Conservation (phyloP, 2,888 invertebrate species). For the Dasypolia templi region DNA sequence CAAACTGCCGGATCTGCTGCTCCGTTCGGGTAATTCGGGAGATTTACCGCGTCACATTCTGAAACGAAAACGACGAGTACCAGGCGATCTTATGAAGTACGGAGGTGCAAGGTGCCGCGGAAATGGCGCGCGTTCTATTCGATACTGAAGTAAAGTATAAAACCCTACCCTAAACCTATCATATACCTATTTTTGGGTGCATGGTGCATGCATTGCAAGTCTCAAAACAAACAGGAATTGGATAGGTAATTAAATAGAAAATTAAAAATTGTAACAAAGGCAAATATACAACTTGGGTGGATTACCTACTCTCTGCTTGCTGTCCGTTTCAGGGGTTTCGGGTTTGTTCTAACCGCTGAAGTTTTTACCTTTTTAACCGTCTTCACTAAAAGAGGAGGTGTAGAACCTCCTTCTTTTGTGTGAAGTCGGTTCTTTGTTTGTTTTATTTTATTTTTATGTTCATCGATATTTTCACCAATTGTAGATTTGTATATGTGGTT, state of each 20-base stretch:
- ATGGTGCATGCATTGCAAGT: background rate
- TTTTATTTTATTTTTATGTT: too few species aligned
- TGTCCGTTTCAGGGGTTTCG: background rate
- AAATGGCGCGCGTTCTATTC: background rate
- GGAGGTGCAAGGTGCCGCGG: background rate
- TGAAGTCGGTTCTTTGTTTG: too few species aligned
- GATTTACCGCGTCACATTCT: conserved; percentile 1
- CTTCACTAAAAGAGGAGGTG: too few species aligned
- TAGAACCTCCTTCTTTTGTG: too few species aligned
- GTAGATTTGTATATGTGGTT: too few species aligned
- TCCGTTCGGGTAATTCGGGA: too few species aligned
- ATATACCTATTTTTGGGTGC: background rate
- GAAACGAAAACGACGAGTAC: background rate
- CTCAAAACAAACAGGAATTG: background rate
- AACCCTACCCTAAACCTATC: too few species aligned
- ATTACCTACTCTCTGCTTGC: background rate
- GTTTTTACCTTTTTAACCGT: too few species aligned
- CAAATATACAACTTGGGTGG: background rate
- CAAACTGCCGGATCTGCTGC: background rate
- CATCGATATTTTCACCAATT: too few species aligned
- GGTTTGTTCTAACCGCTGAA: background rate
- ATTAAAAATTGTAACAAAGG: background rate
- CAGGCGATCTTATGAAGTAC: background rate
- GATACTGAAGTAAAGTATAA: background rate
- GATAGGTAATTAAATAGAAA: background rate